Evolutionary conservation across 1,140 invertebrate genomes (phyloP).

Genomic region (Trigoniulus corallinus): DNA sequence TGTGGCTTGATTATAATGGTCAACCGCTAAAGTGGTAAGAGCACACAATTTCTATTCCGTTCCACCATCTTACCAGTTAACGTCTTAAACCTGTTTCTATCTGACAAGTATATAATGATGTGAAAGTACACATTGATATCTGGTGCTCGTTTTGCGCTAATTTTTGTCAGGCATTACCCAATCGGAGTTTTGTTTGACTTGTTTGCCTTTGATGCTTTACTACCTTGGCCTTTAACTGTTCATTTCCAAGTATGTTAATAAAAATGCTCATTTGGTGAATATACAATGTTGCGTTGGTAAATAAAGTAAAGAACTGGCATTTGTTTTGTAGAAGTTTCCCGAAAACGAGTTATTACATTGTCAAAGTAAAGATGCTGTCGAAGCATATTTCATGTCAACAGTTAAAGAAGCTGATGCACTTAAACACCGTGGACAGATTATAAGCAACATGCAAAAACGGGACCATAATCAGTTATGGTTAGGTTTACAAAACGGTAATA

Average conservation of each 20-base stretch:
- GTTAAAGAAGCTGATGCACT: slow-evolving; percentile 95
- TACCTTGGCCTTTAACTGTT: slow-evolving; percentile 89
- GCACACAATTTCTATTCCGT: too few relatives aligned
- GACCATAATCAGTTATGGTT: slow-evolving; percentile 94
- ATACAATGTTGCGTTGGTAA: neutral
- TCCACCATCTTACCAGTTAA: neutral
- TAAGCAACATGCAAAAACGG: slow-evolving; percentile 91
- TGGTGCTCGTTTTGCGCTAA: too few relatives aligned
- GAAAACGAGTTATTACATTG: slow-evolving; percentile 31
- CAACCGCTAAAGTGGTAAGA: slow-evolving; percentile 73
- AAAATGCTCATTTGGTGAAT: slow-evolving; percentile 3
- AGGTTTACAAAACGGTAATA: slow-evolving; percentile 84
- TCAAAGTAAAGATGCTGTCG: slow-evolving; percentile 59
- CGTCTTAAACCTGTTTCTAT: neutral
- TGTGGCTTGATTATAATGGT: slow-evolving; percentile 92
- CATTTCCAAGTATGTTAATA: slow-evolving; percentile 54
- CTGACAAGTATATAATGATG: neutral
- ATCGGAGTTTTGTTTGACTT: slow-evolving; percentile 89
- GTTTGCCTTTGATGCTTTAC: slow-evolving; percentile 44
- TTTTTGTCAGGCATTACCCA: slow-evolving; percentile 79
- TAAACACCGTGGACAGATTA: slow-evolving; percentile 80
- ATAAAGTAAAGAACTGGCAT: slow-evolving; percentile 8
- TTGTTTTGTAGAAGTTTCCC: slow-evolving; percentile 29
- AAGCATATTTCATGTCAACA: slow-evolving; percentile 84
- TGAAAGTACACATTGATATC: too few relatives aligned